A percentile compares a stretch with the other conserved stretches of the same genome.
These are phyloP conservation scores for Cataglyphis altisquamis DNA, from an alignment of 2,888 invertebrate genomes.

Conservation along the genomic window DNA sequence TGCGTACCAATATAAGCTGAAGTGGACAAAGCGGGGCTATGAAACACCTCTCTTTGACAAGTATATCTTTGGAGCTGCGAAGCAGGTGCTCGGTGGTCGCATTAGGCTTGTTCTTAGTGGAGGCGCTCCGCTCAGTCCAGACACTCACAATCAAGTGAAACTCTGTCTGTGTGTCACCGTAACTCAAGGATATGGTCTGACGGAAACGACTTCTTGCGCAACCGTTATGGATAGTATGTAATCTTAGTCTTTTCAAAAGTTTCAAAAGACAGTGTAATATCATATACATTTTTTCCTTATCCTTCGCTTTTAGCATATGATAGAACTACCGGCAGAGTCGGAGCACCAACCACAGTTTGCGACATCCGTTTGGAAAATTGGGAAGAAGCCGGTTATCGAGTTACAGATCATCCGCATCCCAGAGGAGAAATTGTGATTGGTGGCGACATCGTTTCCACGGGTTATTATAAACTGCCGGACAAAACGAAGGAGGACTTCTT, in stretches of 20 bases:
- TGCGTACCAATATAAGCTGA: constrained; percentile 96
- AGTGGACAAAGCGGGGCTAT: constrained; percentile 94
- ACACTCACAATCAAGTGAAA: constrained; percentile 97
- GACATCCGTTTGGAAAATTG: constrained; percentile 96
- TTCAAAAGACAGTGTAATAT: too few relatives aligned
- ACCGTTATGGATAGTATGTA: constrained; percentile 92
- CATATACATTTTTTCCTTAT: not conserved
- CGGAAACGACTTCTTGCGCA: constrained; percentile 98
- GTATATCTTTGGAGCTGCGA: constrained; percentile 88
- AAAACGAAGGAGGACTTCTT: constrained; percentile 97
- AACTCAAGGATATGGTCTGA: constrained; percentile 98
- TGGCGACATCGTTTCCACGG: constrained; percentile 96
- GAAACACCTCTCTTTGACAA: constrained; percentile 92
- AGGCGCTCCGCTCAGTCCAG: constrained; percentile 97
- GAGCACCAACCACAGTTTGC: constrained; percentile 94
- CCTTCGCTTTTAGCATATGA: constrained; percentile 86
- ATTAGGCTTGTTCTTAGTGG: constrained; percentile 96
- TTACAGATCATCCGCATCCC: constrained; percentile 94
- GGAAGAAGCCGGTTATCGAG: constrained; percentile 97
- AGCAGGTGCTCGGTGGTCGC: constrained; percentile 94
- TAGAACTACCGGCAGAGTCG: constrained; percentile 93
- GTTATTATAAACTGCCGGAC: constrained; percentile 96
- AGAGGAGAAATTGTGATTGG: constrained; percentile 95
- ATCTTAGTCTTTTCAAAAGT: not conserved
- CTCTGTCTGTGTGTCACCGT: constrained; percentile 96